Conservation (phyloP, 2,113 vertebrate genomes). For the Okapia johnstoni region DNA sequence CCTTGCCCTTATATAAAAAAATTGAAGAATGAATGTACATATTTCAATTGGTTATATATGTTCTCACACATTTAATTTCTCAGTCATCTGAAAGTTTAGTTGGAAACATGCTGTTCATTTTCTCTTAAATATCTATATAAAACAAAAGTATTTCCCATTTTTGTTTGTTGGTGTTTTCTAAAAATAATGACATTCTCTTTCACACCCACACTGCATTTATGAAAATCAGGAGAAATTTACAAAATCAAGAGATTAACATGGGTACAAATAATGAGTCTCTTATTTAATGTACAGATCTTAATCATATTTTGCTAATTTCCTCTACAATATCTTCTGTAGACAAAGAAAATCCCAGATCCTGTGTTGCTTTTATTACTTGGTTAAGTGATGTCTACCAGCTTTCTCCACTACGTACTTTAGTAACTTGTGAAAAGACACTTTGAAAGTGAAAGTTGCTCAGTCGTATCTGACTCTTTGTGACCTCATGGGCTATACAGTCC, state of each 20-base stretch:
- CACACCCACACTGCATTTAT: not conserved
- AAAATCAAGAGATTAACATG: not conserved
- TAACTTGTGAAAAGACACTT: not conserved
- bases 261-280: not conserved
- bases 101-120: not conserved
- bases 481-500: not conserved
- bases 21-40: not conserved
- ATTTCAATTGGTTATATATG: not conserved
- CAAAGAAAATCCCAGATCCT: not conserved
- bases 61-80: not conserved
- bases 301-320: not conserved
- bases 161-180: not conserved
- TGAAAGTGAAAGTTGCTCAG: not conserved
- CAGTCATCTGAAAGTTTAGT: not conserved
- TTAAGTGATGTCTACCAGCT: not conserved
- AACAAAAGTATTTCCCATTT: not conserved
- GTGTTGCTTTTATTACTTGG: not conserved
- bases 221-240: not conserved
- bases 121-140: not conserved
- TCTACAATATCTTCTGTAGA: not conserved
- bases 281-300: not conserved
- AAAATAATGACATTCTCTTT: not conserved
- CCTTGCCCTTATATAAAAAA: not conserved
- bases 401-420: not conserved
- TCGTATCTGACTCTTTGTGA: not conserved